These are phyloP conservation scores for Nymphalis io DNA, from an alignment of 1,140 invertebrate species.

Conservation along the genomic window DNA sequence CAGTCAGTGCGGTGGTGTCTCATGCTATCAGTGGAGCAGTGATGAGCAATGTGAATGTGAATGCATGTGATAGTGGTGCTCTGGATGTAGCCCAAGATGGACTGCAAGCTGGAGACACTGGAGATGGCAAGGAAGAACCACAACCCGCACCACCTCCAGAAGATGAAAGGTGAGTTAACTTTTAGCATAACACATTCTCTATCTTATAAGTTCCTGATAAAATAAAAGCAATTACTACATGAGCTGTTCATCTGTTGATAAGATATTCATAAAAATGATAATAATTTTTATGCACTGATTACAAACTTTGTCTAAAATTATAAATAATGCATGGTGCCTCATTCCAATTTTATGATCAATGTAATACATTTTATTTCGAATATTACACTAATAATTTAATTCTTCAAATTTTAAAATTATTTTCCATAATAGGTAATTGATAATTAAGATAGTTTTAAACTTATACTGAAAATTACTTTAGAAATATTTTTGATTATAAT, in stretches of 20 bases:
- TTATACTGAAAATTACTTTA: neutral
- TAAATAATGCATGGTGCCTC: neutral
- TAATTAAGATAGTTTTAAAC: neutral
- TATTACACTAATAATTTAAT: neutral
- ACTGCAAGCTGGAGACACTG: constrained; percentile 63
- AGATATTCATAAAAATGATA: constrained; percentile 19
- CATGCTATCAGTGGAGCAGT: constrained; percentile 75
- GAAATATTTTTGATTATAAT: neutral
- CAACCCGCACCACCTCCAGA: constrained; percentile 77
- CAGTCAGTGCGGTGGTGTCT: constrained; percentile 77
- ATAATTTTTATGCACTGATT: constrained; percentile 26
- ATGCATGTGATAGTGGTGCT: constrained; percentile 72
- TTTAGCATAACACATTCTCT: constrained; percentile 6
- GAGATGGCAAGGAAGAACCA: constrained; percentile 74
- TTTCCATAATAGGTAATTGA: neutral
- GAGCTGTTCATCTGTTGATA: constrained; percentile 13
- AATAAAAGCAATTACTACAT: constrained; percentile 24
- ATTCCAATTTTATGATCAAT: neutral
- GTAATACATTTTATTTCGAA: neutral
- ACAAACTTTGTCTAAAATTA: neutral
- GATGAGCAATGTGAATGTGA: constrained; percentile 77
- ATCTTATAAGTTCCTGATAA: constrained; percentile 14
- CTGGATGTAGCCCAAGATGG: constrained; percentile 64
- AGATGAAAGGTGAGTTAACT: constrained; percentile 83
- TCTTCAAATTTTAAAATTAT: neutral